phyloP scores from a whole-genome alignment of 1,140 invertebrate genomes.

The Wasmannia auropunctata region DNA sequence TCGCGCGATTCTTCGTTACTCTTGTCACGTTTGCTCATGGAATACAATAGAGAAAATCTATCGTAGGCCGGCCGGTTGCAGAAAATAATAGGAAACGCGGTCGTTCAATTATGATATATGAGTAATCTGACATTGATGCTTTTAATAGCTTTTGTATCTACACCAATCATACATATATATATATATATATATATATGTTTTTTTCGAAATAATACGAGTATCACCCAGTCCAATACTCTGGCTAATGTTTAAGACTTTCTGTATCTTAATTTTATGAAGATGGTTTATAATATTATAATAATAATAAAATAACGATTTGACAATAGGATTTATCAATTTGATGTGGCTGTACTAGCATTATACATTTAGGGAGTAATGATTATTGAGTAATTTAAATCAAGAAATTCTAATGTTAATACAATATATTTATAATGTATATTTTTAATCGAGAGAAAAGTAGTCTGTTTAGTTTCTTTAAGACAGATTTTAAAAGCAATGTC shows the following conservation, averaged over 20 bases:
- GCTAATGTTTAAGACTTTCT: background rate
- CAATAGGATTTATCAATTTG: background rate
- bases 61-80: background rate
- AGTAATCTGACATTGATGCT: conserved; percentile 17
- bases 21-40: conserved; percentile 21
- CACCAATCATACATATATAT: background rate
- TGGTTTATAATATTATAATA: background rate
- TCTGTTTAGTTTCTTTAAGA: background rate
- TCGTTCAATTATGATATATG: conserved; percentile 25
- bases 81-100: conserved; percentile 3
- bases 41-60: conserved; percentile 40
- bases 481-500: background rate
- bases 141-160: conserved; percentile 14
- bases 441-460: background rate
- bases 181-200: background rate
- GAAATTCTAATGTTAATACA: background rate
- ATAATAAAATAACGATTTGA: background rate
- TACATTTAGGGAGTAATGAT: background rate
- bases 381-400: background rate
- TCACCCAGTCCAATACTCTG: background rate
- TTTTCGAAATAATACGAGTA: background rate
- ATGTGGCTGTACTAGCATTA: background rate
- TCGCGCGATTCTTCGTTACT: conserved; percentile 24
- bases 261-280: background rate
- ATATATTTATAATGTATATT: background rate